A percentile compares a stretch with the other conserved stretches of the same genome.
Conservation (phyloP, 2,113 vertebrate species). For the Gasterosteus aculeatus region DNA sequence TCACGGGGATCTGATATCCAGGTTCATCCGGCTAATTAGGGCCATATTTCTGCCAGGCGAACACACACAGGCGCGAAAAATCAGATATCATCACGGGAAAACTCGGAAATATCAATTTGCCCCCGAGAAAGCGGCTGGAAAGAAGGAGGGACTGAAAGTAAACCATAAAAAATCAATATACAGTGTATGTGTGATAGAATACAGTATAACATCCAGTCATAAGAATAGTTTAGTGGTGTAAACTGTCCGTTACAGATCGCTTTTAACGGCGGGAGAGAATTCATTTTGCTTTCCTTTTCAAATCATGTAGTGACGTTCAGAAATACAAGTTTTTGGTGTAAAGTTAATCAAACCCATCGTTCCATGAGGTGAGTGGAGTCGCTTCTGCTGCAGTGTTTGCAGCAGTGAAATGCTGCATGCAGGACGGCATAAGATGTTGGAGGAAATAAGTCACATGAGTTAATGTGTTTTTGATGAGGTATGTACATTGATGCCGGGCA, state of each 20-base stretch:
- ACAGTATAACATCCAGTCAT: too few species aligned
- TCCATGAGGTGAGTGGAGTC: too few species aligned
- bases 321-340: neutral
- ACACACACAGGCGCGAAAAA: neutral
- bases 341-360: neutral
- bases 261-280: too few species aligned
- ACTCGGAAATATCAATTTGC: neutral
- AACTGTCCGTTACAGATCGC: too few species aligned
- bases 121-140: neutral
- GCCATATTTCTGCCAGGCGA: slow-evolving; percentile 18
- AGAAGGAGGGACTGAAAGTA: neutral
- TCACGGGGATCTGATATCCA: slow-evolving; percentile 21
- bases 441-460: neutral
- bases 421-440: neutral
- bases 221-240: too few species aligned
- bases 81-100: neutral
- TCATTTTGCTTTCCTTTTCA: neutral
- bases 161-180: too few species aligned
- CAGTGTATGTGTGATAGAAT: too few species aligned
- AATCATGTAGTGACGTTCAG: too few species aligned
- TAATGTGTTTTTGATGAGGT: neutral
- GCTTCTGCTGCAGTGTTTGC: neutral
- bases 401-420: neutral
- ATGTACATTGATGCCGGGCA: too few species aligned
- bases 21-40: slow-evolving; percentile 40